Percentiles rank a stretch among this genome's conserved stretches.
These are phyloP conservation scores for Sturnus vulgaris DNA, from an alignment of 2,113 vertebrate genomes.

Conservation along the genomic window DNA sequence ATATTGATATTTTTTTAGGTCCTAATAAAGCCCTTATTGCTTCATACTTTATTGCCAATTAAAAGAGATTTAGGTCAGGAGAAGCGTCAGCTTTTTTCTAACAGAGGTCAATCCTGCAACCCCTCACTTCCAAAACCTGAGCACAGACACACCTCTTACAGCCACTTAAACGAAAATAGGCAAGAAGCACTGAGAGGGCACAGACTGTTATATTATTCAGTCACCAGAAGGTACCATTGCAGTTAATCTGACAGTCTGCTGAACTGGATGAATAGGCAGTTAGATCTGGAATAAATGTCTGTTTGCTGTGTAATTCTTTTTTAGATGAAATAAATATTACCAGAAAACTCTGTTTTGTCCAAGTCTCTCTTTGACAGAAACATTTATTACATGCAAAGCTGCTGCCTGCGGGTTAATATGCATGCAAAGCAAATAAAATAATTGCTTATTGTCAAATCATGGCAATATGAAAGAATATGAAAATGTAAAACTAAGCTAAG, in stretches of 20 bases:
- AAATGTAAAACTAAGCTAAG: neutral
- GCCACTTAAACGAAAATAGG: neutral
- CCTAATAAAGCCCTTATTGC: neutral
- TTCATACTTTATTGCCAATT: neutral
- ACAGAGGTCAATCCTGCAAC: rapidly evolving
- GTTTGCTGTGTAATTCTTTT: neutral
- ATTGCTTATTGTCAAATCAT: neutral
- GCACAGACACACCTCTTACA: rapidly evolving
- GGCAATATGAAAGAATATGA: neutral
- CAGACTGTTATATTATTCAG: neutral
- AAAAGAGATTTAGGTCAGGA: neutral
- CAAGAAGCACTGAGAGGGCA: neutral
- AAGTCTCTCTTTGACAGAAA: neutral
- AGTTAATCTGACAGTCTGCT: conserved; percentile 3
- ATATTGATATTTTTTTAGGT: neutral
- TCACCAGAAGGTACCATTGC: conserved; percentile 15
- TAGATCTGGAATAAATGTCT: neutral
- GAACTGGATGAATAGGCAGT: neutral
- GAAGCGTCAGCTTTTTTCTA: neutral
- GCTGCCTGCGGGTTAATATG: neutral
- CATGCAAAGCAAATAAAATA: conserved; percentile 1
- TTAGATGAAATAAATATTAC: neutral
- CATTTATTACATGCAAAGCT: neutral
- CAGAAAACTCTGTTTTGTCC: neutral
- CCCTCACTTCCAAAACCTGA: neutral